A percentile compares a stretch with the other conserved stretches of the same genome.
Conservation (phyloP, 2,797 vertebrate genomes). For the Spheniscus humboldti region DNA sequence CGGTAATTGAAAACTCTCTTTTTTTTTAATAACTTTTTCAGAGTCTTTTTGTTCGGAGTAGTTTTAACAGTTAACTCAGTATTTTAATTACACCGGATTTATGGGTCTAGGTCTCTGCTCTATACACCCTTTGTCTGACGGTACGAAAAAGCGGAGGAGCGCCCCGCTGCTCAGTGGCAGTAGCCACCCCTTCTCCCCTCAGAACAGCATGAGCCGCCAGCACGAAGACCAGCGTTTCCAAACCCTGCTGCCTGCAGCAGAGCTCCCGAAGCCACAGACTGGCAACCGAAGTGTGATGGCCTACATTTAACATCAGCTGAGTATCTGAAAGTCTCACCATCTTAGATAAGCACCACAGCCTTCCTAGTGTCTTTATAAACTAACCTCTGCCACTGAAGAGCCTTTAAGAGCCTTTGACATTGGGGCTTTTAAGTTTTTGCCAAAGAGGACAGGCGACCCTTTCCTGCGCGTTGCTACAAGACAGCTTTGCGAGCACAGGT, state of each 20-base stretch:
- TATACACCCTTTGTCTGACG: neutral
- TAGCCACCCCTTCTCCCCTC: neutral
- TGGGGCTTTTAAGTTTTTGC: neutral
- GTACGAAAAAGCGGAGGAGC: neutral
- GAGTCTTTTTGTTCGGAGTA: neutral
- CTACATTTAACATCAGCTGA: neutral
- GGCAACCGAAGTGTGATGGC: neutral
- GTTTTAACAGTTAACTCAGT: neutral
- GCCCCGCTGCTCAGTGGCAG: neutral
- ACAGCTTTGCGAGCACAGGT: neutral
- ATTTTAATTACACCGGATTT: neutral
- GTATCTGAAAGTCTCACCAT: neutral
- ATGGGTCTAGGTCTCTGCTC: neutral
- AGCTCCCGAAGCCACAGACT: neutral
- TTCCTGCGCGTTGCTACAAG: neutral
- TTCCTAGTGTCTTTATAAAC: neutral
- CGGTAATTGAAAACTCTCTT: neutral
- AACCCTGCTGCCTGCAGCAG: neutral
- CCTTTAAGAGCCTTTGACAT: neutral
- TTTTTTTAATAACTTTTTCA: neutral
- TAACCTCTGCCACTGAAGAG: neutral
- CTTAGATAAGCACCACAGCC: neutral
- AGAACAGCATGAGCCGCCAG: neutral
- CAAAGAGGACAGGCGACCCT: neutral
- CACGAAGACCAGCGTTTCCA: rapidly evolving